phyloP scores from a whole-genome alignment of 1,140 invertebrate genomes.

The Pygmarrhopalites habei region DNA sequence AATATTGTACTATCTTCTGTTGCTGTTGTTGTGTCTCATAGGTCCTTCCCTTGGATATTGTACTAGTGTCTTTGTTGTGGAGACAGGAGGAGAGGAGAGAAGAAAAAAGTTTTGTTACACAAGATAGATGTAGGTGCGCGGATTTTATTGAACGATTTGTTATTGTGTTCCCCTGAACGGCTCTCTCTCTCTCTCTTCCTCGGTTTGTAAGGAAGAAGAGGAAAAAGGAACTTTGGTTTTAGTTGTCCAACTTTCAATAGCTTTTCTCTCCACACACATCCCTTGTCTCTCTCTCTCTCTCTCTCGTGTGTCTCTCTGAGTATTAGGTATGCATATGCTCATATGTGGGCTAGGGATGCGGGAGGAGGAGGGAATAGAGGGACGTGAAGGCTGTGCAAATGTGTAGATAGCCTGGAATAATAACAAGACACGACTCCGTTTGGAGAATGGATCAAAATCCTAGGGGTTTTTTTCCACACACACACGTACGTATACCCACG shows the following conservation, averaged over 20 bases:
- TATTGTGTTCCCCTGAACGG: constrained; percentile 6
- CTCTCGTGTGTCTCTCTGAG: not conserved
- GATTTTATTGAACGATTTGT: constrained; percentile 21
- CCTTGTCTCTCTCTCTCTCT: not conserved
- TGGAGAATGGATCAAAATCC: too few species aligned
- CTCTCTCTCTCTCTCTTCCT: not conserved
- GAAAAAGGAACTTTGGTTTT: not conserved
- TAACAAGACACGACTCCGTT: too few species aligned
- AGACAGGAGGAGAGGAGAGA: not conserved
- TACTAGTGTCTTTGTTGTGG: too few species aligned
- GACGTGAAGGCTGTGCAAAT: not conserved
- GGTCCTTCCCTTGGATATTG: too few species aligned
- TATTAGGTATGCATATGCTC: not conserved
- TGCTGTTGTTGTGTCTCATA: too few species aligned
- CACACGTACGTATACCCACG: too few species aligned
- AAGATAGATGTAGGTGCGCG: constrained; percentile 4
- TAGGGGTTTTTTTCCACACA: too few species aligned
- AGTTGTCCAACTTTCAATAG: not conserved
- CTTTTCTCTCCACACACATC: not conserved
- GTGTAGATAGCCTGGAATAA: not conserved
- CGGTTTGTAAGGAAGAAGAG: not conserved
- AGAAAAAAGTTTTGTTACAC: constrained; percentile 1
- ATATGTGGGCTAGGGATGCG: not conserved
- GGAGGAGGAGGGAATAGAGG: not conserved
- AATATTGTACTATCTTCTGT: too few species aligned